Percentiles rank a stretch among this genome's conserved stretches.
Conservation (phyloP, 2,888 invertebrate genomes). For the Drosophila testacea region DNA sequence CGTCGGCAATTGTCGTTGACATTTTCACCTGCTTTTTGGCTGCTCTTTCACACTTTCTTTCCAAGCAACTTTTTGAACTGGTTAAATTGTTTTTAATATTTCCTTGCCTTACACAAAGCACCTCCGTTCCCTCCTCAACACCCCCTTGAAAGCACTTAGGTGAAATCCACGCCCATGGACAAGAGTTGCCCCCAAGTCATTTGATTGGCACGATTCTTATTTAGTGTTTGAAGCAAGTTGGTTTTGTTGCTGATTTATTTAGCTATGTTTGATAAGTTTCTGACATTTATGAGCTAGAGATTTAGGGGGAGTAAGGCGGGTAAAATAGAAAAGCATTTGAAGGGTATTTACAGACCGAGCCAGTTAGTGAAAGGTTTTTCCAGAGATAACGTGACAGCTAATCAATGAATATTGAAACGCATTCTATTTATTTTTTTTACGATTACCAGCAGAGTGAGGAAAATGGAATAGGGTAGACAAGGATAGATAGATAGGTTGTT, state of each 20-base stretch:
- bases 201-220: conserved; percentile 56
- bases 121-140: background rate
- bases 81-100: conserved; percentile 63
- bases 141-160: conserved; percentile 4
- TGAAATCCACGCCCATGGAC: conserved; percentile 9
- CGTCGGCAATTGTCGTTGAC: conserved; percentile 74
- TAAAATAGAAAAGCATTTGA: background rate
- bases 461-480: background rate
- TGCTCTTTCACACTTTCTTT: conserved; percentile 24
- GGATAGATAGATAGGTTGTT: background rate
- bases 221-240: conserved; percentile 30
- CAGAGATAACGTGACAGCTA: conserved; percentile 70
- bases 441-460: conserved; percentile 3
- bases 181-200: conserved; percentile 1
- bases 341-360: background rate
- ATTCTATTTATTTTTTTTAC: conserved; percentile 25
- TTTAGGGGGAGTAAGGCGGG: background rate
- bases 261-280: conserved; percentile 51
- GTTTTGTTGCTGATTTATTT: conserved; percentile 58
- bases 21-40: conserved; percentile 63
- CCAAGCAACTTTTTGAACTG: conserved; percentile 43
- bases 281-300: conserved; percentile 53
- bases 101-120: conserved; percentile 13
- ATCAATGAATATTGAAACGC: conserved; percentile 67
- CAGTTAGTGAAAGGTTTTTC: conserved; percentile 42